These are phyloP conservation scores for Bufo gargarizans DNA, from an alignment of 2,113 vertebrate species.

Conservation along the genomic window DNA sequence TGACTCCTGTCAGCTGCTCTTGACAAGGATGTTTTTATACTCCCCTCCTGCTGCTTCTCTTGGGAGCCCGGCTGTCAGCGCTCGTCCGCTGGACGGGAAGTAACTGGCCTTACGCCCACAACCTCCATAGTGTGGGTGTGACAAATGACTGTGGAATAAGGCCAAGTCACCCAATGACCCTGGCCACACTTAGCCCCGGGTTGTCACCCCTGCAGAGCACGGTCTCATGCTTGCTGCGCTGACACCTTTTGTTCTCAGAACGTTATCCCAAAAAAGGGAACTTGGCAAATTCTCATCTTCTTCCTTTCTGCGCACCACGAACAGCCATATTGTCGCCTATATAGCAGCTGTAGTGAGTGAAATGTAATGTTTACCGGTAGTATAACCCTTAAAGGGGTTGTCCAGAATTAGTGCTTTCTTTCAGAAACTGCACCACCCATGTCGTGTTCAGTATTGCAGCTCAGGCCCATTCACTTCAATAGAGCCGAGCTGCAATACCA, in stretches of 20 bases:
- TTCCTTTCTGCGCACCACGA: neutral
- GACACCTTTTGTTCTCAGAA: neutral
- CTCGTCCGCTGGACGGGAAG: conserved; percentile 77
- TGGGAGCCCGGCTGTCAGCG: conserved; percentile 73
- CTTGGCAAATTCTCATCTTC: neutral
- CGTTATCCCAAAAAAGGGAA: neutral
- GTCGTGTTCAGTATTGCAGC: too few species aligned
- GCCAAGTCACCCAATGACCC: conserved; percentile 73
- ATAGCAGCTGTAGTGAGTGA: neutral
- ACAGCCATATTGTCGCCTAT: neutral
- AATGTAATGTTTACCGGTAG: too few species aligned
- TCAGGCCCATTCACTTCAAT: too few species aligned
- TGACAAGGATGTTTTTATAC: conserved; percentile 78
- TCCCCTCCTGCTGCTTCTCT: conserved; percentile 72
- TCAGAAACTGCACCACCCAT: too few species aligned
- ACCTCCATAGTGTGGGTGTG: conserved; percentile 57
- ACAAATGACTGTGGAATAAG: conserved; percentile 66
- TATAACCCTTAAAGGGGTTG: too few species aligned
- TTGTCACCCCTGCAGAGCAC: conserved; percentile 51
- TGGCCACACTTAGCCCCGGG: conserved; percentile 55
- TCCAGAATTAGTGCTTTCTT: too few species aligned
- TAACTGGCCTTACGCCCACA: conserved; percentile 69
- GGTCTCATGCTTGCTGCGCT: neutral
- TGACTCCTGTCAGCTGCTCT: conserved; percentile 78
- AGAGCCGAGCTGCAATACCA: too few species aligned